Evolutionary conservation across 1,140 invertebrate species (phyloP).

Genomic region (Drosophila triauraria): DNA sequence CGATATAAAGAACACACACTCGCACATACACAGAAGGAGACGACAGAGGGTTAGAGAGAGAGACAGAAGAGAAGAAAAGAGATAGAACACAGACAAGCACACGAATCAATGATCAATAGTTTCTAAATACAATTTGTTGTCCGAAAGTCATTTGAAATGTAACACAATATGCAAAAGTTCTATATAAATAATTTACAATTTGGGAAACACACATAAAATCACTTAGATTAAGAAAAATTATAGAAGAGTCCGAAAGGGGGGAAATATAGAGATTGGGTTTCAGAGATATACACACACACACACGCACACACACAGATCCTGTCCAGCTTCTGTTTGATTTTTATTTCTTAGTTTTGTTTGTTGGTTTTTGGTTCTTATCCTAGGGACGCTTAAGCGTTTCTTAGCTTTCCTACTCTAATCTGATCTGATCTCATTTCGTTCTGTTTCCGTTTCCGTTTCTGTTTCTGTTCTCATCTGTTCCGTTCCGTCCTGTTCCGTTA

Average conservation of each 20-base stretch:
- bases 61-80: conserved; percentile 3
- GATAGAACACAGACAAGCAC: neutral
- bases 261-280: conserved; percentile 16
- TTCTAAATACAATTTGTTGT: conserved; percentile 29
- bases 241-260: too few relatives aligned
- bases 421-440: neutral
- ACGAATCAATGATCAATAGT: neutral
- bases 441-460: conserved; percentile 3
- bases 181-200: conserved; percentile 35
- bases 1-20: conserved; percentile 12
- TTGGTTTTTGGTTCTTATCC: conserved; percentile 45
- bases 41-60: neutral
- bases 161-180: conserved; percentile 33
- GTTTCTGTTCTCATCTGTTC: conserved; percentile 20
- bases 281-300: conserved; percentile 10
- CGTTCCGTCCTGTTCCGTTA: conserved; percentile 23
- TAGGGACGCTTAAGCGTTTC: conserved; percentile 37
- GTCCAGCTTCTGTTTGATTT: conserved; percentile 5
- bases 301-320: conserved; percentile 12
- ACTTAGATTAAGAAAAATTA: neutral
- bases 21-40: conserved; percentile 14
- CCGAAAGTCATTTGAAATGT: conserved; percentile 47
- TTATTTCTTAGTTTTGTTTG: neutral
- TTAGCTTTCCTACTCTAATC: conserved; percentile 45
- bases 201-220: conserved; percentile 8